These are phyloP conservation scores for Caenorhabditis uteleia DNA, from an alignment of 2,888 invertebrate genomes.

Conservation along the genomic window DNA sequence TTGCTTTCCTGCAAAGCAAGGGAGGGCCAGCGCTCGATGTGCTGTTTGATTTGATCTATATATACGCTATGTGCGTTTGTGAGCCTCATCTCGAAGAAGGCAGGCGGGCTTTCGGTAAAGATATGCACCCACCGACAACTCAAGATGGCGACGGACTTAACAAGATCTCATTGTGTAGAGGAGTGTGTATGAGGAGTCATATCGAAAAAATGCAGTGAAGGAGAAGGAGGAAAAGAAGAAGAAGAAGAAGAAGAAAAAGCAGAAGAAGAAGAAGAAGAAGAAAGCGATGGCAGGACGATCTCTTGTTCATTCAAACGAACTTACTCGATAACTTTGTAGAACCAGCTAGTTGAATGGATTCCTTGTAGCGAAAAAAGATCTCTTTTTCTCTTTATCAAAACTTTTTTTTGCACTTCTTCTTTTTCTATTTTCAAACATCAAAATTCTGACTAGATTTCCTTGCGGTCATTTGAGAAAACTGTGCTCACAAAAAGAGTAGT, in stretches of 20 bases:
- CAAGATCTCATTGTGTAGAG: conserved; percentile 3
- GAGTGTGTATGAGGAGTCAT: conserved; percentile 1
- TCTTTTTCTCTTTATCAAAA: no score
- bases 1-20: conserved; percentile 16
- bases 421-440: no score
- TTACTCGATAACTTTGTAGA: no score
- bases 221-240: no score
- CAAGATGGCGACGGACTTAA: conserved; percentile 1
- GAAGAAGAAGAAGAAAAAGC: background rate
- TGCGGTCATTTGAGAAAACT: no score
- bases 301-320: conserved; percentile 17
- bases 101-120: conserved; percentile 10
- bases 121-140: conserved; percentile 24
- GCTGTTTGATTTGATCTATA: conserved; percentile 43
- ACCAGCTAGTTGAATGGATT: no score
- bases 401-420: no score
- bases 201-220: background rate
- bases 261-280: background rate
- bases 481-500: no score
- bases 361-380: no score
- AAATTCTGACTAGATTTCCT: no score
- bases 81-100: conserved; percentile 1
- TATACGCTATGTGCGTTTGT: no score
- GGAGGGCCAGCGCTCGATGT: conserved; percentile 3
- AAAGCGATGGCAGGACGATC: background rate